Evolutionary conservation across 2,888 invertebrate genomes (phyloP).

Genomic region (Diarsia dahlii): DNA sequence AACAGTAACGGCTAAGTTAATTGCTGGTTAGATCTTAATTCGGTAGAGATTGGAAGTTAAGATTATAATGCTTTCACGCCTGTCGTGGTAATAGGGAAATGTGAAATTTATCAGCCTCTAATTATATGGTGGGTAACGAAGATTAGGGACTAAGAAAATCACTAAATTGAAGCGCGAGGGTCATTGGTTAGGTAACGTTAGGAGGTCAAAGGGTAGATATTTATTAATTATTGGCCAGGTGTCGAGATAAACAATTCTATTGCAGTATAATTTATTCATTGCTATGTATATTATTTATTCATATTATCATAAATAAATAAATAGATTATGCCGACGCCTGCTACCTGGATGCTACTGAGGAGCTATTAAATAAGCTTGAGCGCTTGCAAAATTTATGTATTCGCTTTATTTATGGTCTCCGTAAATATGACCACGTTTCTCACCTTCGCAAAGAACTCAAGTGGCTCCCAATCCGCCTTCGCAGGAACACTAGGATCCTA

Average conservation of each 20-base stretch:
- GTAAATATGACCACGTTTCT: too few species aligned
- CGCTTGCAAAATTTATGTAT: too few species aligned
- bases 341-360: too few species aligned
- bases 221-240: not conserved
- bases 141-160: not conserved
- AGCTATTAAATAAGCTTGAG: too few species aligned
- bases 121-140: not conserved
- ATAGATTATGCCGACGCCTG: too few species aligned
- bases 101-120: slow-evolving; percentile 10
- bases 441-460: too few species aligned
- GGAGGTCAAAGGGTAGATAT: not conserved
- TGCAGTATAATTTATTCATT: too few species aligned
- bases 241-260: not conserved
- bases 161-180: not conserved
- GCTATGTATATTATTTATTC: too few species aligned
- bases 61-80: slow-evolving; percentile 43
- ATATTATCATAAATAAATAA: too few species aligned
- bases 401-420: too few species aligned
- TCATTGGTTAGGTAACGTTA: not conserved
- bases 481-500: too few species aligned
- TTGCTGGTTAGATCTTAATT: slow-evolving; percentile 61
- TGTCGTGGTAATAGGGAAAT: slow-evolving; percentile 26
- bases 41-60: slow-evolving; percentile 43
- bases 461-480: too few species aligned
- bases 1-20: slow-evolving; percentile 52